Percentiles rank a stretch among this genome's conserved stretches.
phyloP scores from a whole-genome alignment of 2,797 vertebrate genomes.

The Sebastes diploproa region DNA sequence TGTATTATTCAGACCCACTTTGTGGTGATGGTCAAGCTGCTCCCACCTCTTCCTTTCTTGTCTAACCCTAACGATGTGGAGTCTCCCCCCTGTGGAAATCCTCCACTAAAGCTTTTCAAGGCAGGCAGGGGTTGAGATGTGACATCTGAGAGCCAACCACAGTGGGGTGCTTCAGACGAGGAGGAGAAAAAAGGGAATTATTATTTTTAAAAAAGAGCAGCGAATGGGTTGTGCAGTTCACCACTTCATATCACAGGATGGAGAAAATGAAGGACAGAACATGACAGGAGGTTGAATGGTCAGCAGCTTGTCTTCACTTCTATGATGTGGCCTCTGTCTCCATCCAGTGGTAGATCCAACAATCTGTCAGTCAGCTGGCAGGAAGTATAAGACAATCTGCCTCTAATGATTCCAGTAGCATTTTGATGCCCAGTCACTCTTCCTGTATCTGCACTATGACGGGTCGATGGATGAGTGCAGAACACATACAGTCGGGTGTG shows the following conservation, averaged over 20 bases:
- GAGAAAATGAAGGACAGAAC: slow-evolving; percentile 13
- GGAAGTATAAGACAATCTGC: not conserved
- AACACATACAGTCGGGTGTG: slow-evolving; percentile 1
- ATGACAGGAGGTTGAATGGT: not conserved
- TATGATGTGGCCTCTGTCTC: slow-evolving; percentile 61
- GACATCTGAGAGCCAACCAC: slow-evolving; percentile 33
- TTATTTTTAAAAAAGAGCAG: not conserved
- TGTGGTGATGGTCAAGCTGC: slow-evolving; percentile 19
- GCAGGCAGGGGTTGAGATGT: slow-evolving; percentile 29
- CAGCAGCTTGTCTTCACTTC: not conserved
- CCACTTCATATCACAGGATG: slow-evolving; percentile 29
- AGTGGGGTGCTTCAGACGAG: not conserved
- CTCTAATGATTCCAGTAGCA: slow-evolving; percentile 12
- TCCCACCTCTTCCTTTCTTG: slow-evolving; percentile 41
- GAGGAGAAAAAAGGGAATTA: slow-evolving; percentile 1
- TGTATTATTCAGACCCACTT: slow-evolving; percentile 17
- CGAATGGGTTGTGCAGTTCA: slow-evolving; percentile 3
- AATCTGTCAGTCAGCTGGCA: slow-evolving; percentile 4
- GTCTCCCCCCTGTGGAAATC: slow-evolving; percentile 35
- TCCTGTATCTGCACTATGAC: slow-evolving; percentile 18
- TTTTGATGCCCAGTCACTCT: slow-evolving; percentile 14
- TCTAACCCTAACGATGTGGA: slow-evolving; percentile 24
- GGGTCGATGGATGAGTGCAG: slow-evolving; percentile 25
- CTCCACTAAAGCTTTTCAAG: slow-evolving; percentile 33
- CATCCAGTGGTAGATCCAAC: slow-evolving; percentile 48